These are phyloP conservation scores for Drosophila setosimentum DNA, from an alignment of 2,888 invertebrate species.

Conservation along the genomic window DNA sequence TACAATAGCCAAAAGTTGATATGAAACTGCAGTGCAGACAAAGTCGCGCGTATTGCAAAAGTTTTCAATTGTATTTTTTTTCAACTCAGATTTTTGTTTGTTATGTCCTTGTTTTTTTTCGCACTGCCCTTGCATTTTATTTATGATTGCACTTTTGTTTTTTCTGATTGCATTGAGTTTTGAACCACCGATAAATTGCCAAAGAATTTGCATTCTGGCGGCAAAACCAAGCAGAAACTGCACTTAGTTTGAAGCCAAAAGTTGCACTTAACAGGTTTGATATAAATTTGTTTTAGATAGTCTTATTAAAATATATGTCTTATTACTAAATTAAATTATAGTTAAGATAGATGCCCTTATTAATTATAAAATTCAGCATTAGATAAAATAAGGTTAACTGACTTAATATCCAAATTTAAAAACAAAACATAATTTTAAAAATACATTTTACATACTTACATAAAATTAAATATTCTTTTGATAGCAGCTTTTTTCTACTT, in stretches of 20 bases:
- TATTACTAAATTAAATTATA: background rate
- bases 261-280: constrained; percentile 4
- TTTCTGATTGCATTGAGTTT: constrained; percentile 76
- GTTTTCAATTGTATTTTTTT: constrained; percentile 70
- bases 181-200: constrained; percentile 71
- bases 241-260: constrained; percentile 24
- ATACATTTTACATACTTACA: background rate
- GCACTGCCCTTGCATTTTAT: constrained; percentile 26
- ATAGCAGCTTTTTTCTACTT: background rate
- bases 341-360: background rate
- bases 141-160: constrained; percentile 49
- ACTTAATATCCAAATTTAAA: background rate
- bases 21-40: constrained; percentile 72
- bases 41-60: constrained; percentile 78
- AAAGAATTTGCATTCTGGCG: constrained; percentile 62
- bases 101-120: constrained; percentile 12
- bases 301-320: background rate
- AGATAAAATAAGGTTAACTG: background rate
- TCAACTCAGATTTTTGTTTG: constrained; percentile 1
- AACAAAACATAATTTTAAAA: background rate
- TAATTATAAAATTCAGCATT: background rate
- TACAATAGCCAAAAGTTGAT: constrained; percentile 79
- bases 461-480: background rate
- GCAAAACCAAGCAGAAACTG: constrained; percentile 4
- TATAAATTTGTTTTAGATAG: background rate